phyloP scores from a whole-genome alignment of 2,797 vertebrate species.

The Gymnopithys bicolor region DNA sequence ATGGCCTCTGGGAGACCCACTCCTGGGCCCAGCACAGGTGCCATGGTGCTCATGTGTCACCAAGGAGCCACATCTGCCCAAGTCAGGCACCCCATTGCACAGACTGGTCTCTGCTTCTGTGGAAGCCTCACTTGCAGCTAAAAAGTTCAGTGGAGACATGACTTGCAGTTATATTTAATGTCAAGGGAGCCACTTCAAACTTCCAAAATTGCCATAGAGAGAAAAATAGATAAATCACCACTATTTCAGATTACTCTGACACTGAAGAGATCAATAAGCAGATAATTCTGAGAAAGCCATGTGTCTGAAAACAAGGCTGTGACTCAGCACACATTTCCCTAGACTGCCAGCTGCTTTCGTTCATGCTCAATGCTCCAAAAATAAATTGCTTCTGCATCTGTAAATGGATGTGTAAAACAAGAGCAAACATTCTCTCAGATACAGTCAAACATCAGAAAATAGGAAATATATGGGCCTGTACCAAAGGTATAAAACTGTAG shows the following conservation, averaged over 20 bases:
- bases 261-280: neutral
- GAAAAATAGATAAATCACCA: neutral
- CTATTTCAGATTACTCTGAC: neutral
- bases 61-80: neutral
- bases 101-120: neutral
- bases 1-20: neutral
- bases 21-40: neutral
- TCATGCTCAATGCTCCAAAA: neutral
- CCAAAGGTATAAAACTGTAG: neutral
- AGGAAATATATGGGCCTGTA: neutral
- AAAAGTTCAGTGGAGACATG: neutral
- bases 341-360: neutral
- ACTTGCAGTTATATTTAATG: neutral
- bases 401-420: neutral
- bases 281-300: neutral
- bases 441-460: neutral
- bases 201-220: neutral
- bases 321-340: neutral
- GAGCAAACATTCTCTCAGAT: neutral
- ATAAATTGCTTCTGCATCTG: rapidly evolving
- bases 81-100: neutral
- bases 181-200: neutral
- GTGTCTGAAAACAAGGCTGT: neutral
- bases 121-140: neutral
- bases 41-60: rapidly evolving